phyloP scores from a whole-genome alignment of 2,797 vertebrate genomes.

The Morus bassanus region DNA sequence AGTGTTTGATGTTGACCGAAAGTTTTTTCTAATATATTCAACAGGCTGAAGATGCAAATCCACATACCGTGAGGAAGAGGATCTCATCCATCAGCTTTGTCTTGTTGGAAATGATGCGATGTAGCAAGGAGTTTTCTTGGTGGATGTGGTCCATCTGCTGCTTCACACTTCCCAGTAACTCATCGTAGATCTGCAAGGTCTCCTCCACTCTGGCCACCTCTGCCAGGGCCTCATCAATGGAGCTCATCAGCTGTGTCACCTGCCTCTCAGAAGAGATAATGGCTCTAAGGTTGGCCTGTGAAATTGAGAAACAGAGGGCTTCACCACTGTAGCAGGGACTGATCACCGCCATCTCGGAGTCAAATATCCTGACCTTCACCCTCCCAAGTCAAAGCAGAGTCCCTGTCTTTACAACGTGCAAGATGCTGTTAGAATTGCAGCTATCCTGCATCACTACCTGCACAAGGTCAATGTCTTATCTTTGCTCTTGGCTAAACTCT shows the following conservation, averaged over 20 bases:
- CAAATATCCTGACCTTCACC: too few relatives aligned
- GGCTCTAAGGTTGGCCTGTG: constrained; percentile 37
- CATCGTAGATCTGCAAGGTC: background rate
- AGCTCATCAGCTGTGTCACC: constrained; percentile 13
- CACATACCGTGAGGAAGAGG: constrained; percentile 36
- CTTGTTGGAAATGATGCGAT: background rate
- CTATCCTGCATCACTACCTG: background rate
- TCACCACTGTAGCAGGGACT: background rate
- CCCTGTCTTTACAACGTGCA: rapidly evolving
- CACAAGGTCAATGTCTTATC: background rate
- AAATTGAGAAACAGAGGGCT: background rate
- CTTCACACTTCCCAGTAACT: constrained; percentile 37
- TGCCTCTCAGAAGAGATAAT: constrained; percentile 40
- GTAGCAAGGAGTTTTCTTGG: constrained; percentile 11
- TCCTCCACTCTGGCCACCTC: constrained; percentile 49
- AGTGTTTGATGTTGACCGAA: background rate
- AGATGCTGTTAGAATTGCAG: too few relatives aligned
- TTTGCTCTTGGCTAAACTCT: background rate
- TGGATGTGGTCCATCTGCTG: constrained; percentile 64
- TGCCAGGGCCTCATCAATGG: constrained; percentile 8
- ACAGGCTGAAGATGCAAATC: background rate
- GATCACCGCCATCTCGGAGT: background rate
- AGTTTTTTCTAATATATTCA: background rate
- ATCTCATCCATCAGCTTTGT: constrained; percentile 35
- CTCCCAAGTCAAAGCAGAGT: background rate